Evolutionary conservation across 1,140 invertebrate species (phyloP).

Genomic region (Heliconius melpomene): DNA sequence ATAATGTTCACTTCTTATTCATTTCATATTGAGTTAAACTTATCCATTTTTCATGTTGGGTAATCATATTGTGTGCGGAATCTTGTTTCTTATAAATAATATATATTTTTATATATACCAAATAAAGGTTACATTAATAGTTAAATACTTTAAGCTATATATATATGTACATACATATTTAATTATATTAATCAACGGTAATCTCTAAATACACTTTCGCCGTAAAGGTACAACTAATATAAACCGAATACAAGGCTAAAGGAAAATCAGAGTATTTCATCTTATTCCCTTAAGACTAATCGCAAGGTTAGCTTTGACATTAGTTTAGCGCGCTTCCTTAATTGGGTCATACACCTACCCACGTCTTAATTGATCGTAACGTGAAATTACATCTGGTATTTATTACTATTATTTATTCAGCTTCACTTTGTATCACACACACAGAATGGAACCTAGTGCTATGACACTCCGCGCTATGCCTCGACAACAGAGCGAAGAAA

Average conservation of each 20-base stretch:
- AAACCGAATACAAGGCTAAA: conserved; percentile 51
- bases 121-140: too few species aligned
- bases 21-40: too few species aligned
- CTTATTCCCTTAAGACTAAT: conserved; percentile 60
- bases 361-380: conserved; percentile 62
- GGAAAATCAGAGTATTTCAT: conserved; percentile 55
- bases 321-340: conserved; percentile 63
- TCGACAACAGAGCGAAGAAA: too few species aligned
- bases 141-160: not conserved
- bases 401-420: conserved; percentile 31
- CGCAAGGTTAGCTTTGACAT: conserved; percentile 60
- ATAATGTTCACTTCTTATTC: too few species aligned
- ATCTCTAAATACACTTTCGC: conserved; percentile 1
- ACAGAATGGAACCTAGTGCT: too few species aligned
- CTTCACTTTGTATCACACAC: too few species aligned
- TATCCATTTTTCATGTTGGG: too few species aligned
- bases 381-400: conserved; percentile 52
- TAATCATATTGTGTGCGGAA: too few species aligned
- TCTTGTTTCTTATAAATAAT: too few species aligned
- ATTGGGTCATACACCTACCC: conserved; percentile 68
- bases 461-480: too few species aligned
- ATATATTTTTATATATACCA: too few species aligned
- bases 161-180: not conserved
- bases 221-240: conserved; percentile 38
- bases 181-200: not conserved